These are phyloP conservation scores for Elysia chlorotica DNA, from an alignment of 1,140 invertebrate genomes.

Conservation along the genomic window DNA sequence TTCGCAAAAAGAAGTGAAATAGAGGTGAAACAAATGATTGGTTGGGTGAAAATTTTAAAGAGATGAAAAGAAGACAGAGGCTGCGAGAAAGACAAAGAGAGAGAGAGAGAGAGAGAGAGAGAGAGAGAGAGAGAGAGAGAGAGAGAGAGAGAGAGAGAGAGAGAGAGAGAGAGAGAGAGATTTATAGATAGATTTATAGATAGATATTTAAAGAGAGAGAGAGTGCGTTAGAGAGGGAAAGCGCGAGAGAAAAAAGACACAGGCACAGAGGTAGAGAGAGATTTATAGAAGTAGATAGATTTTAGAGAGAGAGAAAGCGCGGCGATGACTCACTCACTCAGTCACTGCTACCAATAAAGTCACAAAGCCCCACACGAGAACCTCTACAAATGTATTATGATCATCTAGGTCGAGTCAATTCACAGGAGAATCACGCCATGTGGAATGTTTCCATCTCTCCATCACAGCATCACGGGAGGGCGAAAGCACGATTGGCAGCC, in stretches of 20 bases:
- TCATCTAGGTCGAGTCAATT: background rate
- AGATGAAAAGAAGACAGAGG: background rate
- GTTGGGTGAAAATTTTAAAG: too few relatives aligned
- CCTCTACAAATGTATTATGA: background rate
- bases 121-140: constrained; percentile 6
- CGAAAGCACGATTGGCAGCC: background rate
- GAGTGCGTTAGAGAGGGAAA: background rate
- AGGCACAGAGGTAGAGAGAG: background rate
- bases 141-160: constrained; percentile 5
- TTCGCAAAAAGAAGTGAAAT: too few relatives aligned
- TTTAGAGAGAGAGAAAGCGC: constrained; percentile 15
- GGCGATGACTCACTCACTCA: background rate
- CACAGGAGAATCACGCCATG: background rate
- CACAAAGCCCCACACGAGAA: background rate
- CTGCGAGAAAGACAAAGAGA: background rate
- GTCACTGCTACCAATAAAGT: background rate
- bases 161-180: background rate
- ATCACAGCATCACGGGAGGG: background rate
- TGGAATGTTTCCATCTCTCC: background rate
- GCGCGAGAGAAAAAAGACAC: background rate
- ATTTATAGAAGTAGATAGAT: background rate
- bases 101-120: background rate
- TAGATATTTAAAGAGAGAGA: background rate
- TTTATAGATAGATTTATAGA: background rate
- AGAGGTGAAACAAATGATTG: too few relatives aligned